Evolutionary conservation across 92 coral and sea anemone species (phyloP), one percentile per base, ranked within the genome.

Genomic region (Muricea muricata): DNA sequence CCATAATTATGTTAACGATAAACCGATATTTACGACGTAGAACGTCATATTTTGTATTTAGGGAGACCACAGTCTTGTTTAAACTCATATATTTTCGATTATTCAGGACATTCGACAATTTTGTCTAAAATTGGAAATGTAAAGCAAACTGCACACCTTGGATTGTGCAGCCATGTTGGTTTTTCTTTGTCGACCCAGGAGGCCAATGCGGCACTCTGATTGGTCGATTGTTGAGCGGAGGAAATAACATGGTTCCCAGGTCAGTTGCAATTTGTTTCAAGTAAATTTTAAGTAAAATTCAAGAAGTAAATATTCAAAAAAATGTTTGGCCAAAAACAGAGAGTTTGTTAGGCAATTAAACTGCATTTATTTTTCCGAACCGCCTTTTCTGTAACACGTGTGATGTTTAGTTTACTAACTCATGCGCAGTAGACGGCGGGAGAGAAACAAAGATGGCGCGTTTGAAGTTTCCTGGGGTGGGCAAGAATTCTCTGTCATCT

Each of bases 371-470:
- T 85, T 85, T 69, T 79, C 93, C 93, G 93, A 90, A 37, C 84
- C 83, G 50, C 70, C 83, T 52, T 78, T 79, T 90, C 95, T 88
- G 85, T 85, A 73, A 85, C 95, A 92, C 91, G 93, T 89, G 93
- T 74, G 85, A 63, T 10, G n/a, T 52, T 78, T 56, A 28, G 28
- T 31, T 32, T 57, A 35, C n/a, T 35, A 61, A 90, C 86, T 85
- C 95, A 87, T 92, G 95, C 89, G 95, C 91, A 84, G 84, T 72
- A 10, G 56, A 33, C 68, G 76, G 70, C 69, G 82, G 75, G 73
- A 72, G 81, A 23, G 66, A 77, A 40, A 78, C 87, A 93, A 95
- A 95, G 93, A 95, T 95, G 98, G 98, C 98, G 98, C 98, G 97
- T 73, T 90, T 95, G 85, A 93, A 93, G 93, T 89, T 89, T 86